Conservation (phyloP, 2,113 vertebrate genomes). For the Dendrocopos noguchii region DNA sequence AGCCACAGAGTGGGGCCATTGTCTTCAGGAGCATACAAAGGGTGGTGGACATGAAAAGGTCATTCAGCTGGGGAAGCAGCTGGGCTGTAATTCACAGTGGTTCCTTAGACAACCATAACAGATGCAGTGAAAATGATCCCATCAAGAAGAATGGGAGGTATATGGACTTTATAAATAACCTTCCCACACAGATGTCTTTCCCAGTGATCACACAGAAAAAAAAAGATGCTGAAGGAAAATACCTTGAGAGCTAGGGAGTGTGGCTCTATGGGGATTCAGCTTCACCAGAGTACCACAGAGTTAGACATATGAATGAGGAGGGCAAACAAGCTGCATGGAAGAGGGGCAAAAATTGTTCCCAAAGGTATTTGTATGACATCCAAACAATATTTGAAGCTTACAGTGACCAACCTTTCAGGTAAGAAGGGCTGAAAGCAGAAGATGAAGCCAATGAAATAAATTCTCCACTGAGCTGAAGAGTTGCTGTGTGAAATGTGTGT, state of each 20-base stretch:
- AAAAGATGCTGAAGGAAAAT: not conserved
- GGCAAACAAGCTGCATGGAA: not conserved
- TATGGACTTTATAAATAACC: not conserved
- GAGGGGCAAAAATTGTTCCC: not conserved
- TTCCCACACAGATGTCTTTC: not conserved
- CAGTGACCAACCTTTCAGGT: not conserved
- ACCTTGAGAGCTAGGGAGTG: not conserved
- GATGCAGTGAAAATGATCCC: not conserved
- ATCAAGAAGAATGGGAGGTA: not conserved
- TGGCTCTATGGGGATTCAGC: not conserved
- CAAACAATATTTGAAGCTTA: not conserved
- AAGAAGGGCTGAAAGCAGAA: not conserved
- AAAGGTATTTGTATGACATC: not conserved
- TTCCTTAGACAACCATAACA: not conserved
- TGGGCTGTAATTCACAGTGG: not conserved
- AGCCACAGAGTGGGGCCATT: not conserved
- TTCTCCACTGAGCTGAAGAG: not conserved
- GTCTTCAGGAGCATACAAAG: not conserved
- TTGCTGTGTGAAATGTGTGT: not conserved
- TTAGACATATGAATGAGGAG: not conserved
- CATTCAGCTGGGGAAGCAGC: not conserved
- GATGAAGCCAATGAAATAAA: not conserved
- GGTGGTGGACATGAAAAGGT: not conserved
- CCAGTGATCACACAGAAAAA: not conserved
- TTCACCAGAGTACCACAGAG: not conserved